These are phyloP conservation scores for Tridacna crocea DNA, from an alignment of 2,888 invertebrate genomes.

Conservation along the genomic window DNA sequence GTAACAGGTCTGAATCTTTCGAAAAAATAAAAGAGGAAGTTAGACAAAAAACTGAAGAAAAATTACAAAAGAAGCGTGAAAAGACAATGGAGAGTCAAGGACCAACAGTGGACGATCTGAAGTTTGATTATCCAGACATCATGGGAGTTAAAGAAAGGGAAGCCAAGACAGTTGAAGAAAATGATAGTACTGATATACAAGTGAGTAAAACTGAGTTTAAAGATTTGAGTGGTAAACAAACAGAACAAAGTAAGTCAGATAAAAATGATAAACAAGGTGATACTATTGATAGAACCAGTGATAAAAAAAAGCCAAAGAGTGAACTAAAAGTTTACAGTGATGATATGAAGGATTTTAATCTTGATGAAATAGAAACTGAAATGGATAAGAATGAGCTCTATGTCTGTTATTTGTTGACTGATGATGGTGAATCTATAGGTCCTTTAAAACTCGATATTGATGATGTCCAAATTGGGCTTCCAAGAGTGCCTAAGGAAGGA, in stretches of 20 bases:
- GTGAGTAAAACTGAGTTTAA: background rate
- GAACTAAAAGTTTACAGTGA: slow-evolving; percentile 22
- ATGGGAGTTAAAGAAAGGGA: background rate
- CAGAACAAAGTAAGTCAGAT: background rate
- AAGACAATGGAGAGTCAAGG: slow-evolving; percentile 62
- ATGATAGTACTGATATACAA: background rate
- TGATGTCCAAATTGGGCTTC: slow-evolving; percentile 70
- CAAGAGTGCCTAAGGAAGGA: slow-evolving; percentile 43
- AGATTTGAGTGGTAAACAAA: background rate
- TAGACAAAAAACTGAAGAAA: slow-evolving; percentile 26
- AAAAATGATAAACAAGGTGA: background rate
- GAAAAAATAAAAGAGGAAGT: slow-evolving; percentile 18
- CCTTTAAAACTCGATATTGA: slow-evolving; percentile 78
- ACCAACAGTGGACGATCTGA: slow-evolving; percentile 34
- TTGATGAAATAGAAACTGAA: slow-evolving; percentile 66
- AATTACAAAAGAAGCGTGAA: slow-evolving; percentile 44
- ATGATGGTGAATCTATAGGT: slow-evolving; percentile 76
- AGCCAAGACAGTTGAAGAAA: background rate
- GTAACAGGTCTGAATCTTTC: slow-evolving; percentile 12
- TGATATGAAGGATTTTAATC: slow-evolving; percentile 54
- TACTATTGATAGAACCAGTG: background rate
- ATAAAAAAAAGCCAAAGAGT: slow-evolving; percentile 27
- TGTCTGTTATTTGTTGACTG: slow-evolving; percentile 76
- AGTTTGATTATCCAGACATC: slow-evolving; percentile 19
- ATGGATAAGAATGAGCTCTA: slow-evolving; percentile 72